These are phyloP conservation scores for Drosophila infuscata DNA, from an alignment of 2,888 invertebrate species.

Conservation along the genomic window DNA sequence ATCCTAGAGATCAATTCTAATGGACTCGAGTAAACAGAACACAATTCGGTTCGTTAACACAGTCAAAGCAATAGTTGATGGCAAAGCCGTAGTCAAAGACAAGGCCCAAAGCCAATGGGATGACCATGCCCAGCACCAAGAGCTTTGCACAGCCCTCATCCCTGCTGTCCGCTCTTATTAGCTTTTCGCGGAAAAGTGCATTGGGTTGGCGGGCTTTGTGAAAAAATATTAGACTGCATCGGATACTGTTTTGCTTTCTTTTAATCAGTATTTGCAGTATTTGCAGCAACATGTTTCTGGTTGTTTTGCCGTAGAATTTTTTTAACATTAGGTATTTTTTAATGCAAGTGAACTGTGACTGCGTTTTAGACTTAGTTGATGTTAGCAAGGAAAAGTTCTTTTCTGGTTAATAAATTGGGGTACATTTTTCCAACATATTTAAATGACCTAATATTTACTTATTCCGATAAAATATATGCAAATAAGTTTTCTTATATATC, in stretches of 20 bases:
- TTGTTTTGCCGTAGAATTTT: not conserved
- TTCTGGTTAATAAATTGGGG: too few species aligned
- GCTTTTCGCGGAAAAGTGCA: slow-evolving; percentile 63
- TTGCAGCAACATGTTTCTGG: slow-evolving; percentile 26
- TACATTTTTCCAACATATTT: not conserved
- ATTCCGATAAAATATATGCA: not conserved
- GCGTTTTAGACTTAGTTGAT: slow-evolving; percentile 15
- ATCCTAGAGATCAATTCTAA: not conserved
- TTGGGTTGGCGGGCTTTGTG: slow-evolving; percentile 49
- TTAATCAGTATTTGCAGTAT: slow-evolving; percentile 54
- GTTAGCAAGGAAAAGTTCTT: not conserved
- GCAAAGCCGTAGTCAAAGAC: slow-evolving; percentile 13
- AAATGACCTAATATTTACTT: not conserved
- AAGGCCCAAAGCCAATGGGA: slow-evolving; percentile 21
- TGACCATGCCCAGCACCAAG: not conserved
- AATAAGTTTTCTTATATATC: not conserved
- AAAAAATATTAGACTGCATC: slow-evolving; percentile 56
- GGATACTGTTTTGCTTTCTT: slow-evolving; percentile 11
- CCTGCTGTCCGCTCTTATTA: slow-evolving; percentile 41
- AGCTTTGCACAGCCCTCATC: slow-evolving; percentile 8
- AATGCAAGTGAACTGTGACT: slow-evolving; percentile 3
- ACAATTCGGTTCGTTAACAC: slow-evolving; percentile 34
- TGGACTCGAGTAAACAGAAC: slow-evolving; percentile 8
- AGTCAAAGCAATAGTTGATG: slow-evolving; percentile 28
- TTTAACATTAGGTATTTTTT: not conserved